These are phyloP conservation scores for Pseudococcus viburni DNA, from an alignment of 2,888 invertebrate species.

Conservation along the genomic window DNA sequence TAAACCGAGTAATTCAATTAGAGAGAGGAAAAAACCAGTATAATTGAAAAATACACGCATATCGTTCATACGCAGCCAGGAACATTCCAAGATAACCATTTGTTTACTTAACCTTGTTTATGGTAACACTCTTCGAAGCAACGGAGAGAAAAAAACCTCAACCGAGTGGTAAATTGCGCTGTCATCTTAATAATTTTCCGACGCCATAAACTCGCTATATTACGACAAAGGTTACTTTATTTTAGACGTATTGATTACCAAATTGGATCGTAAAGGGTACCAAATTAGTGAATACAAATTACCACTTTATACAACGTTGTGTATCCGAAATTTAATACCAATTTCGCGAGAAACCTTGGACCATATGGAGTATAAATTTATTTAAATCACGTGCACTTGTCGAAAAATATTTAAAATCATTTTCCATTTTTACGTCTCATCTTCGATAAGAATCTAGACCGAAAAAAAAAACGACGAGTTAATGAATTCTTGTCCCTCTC, in stretches of 20 bases:
- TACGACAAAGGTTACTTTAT: conserved; percentile 40
- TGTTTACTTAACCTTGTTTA: conserved; percentile 37
- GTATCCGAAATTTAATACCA: neutral
- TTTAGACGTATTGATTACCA: conserved; percentile 51
- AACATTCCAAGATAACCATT: conserved; percentile 34
- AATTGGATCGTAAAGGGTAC: conserved; percentile 33
- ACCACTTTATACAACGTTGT: neutral
- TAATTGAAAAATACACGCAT: conserved; percentile 33
- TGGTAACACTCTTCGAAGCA: neutral
- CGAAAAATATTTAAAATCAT: neutral
- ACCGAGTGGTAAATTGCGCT: conserved; percentile 4
- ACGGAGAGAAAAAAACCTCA: neutral
- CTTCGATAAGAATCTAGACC: neutral
- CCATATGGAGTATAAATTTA: neutral
- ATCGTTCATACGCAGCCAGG: conserved; percentile 7
- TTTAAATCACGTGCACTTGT: conserved; percentile 12
- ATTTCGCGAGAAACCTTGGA: conserved; percentile 34
- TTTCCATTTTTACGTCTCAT: neutral
- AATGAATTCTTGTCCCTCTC: neutral
- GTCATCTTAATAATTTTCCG: conserved; percentile 7
- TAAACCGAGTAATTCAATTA: conserved; percentile 16
- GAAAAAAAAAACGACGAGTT: neutral
- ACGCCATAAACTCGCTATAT: conserved; percentile 27
- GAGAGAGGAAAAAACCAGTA: conserved; percentile 19
- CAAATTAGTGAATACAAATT: conserved; percentile 38